These are phyloP conservation scores for Tipula unca DNA, from an alignment of 2,888 invertebrate species.

Conservation along the genomic window DNA sequence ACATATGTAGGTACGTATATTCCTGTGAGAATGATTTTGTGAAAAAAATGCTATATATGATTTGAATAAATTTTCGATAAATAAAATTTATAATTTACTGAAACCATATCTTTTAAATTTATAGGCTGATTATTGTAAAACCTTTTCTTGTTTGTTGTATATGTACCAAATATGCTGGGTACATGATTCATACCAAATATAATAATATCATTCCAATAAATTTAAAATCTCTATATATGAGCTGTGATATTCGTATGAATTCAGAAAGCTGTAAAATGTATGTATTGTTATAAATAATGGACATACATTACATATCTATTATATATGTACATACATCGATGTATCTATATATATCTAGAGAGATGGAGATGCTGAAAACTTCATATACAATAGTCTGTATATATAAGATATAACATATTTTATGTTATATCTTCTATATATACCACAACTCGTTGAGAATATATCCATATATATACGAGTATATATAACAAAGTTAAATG, in stretches of 20 bases:
- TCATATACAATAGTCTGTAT: background rate
- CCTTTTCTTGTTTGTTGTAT: background rate
- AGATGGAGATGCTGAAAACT: background rate
- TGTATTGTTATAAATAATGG: background rate
- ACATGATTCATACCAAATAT: background rate
- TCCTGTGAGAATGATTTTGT: background rate
- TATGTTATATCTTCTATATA: background rate
- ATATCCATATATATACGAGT: too few species aligned
- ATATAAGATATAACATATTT: background rate
- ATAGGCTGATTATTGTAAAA: slow-evolving; percentile 2
- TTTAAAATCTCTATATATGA: background rate
- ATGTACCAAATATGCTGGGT: background rate
- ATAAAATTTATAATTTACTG: background rate
- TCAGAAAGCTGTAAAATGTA: background rate
- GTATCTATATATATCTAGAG: background rate
- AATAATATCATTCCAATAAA: background rate
- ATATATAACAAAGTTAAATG: background rate
- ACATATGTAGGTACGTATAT: too few species aligned
- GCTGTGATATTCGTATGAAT: background rate
- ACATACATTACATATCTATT: too few species aligned
- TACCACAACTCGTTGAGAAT: background rate
- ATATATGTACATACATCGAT: background rate
- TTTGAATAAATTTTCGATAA: background rate
- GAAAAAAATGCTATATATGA: background rate
- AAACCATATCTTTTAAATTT: background rate